phyloP scores from a whole-genome alignment of 35 echinoderm and acorn worm genomes.

The Patiria miniata region DNA sequence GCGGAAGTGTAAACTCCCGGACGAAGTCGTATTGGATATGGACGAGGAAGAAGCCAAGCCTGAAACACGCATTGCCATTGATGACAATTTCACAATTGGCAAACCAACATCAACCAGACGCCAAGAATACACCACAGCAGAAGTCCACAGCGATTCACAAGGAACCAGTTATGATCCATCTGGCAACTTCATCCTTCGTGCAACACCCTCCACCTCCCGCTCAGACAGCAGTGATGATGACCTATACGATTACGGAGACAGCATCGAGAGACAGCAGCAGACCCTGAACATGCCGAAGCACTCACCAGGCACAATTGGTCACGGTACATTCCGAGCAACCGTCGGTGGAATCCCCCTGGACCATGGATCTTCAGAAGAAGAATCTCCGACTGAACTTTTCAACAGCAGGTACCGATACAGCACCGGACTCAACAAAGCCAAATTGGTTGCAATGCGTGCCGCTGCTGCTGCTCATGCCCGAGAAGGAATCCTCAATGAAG shows the following conservation, averaged over 20 bases:
- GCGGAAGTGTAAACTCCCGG: background rate
- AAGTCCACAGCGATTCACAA: background rate
- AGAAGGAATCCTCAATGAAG: slow-evolving; percentile 10
- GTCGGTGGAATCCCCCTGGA: slow-evolving; percentile 23
- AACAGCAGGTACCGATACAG: slow-evolving; percentile 26
- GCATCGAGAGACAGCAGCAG: slow-evolving; percentile 8
- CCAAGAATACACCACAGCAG: background rate
- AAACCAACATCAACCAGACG: background rate
- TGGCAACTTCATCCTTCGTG: slow-evolving; percentile 39
- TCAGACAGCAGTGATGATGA: slow-evolving; percentile 20
- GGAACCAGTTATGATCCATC: background rate
- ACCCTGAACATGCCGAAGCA: background rate
- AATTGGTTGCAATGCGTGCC: slow-evolving; percentile 32
- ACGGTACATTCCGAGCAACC: slow-evolving; percentile 17
- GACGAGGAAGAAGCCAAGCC: slow-evolving; percentile 33
- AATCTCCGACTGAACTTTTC: slow-evolving; percentile 6
- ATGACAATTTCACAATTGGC: slow-evolving; percentile 39
- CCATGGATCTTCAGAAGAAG: background rate
- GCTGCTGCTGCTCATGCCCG: slow-evolving; percentile 18
- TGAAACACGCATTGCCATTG: slow-evolving; percentile 33
- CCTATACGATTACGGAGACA: slow-evolving; percentile 40
- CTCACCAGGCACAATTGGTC: background rate
- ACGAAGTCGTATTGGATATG: slow-evolving; percentile 28
- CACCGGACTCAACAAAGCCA: slow-evolving; percentile 28
- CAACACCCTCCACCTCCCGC: slow-evolving; percentile 2